phyloP scores from a whole-genome alignment of 2,888 invertebrate species.

The Venusia cambrica region DNA sequence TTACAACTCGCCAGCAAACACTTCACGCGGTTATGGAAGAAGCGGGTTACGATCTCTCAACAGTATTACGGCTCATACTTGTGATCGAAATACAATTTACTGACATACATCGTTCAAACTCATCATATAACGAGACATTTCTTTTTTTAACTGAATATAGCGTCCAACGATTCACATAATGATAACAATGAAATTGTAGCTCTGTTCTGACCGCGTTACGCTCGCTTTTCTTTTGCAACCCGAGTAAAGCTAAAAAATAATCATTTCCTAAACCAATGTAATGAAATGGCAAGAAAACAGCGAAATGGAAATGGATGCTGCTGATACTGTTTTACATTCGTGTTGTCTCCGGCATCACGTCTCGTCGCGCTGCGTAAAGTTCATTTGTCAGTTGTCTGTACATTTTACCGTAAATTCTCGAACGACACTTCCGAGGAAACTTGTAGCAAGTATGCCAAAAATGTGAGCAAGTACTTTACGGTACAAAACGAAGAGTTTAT shows the following conservation, averaged over 20 bases:
- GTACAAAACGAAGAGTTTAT: slow-evolving; percentile 34
- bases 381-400: slow-evolving; percentile 61
- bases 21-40: slow-evolving; percentile 35
- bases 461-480: slow-evolving; percentile 35
- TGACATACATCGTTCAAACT: slow-evolving; percentile 17
- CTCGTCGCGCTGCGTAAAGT: slow-evolving; percentile 56
- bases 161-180: slow-evolving; percentile 4
- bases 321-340: slow-evolving; percentile 60
- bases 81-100: slow-evolving; percentile 15
- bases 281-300: slow-evolving; percentile 41
- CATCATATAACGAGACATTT: slow-evolving; percentile 18
- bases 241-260: slow-evolving; percentile 24
- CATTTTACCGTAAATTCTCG: slow-evolving; percentile 52
- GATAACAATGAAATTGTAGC: slow-evolving; percentile 7
- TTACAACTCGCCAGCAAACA: slow-evolving; percentile 44
- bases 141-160: slow-evolving; percentile 10
- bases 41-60: slow-evolving; percentile 36
- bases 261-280: slow-evolving; percentile 30
- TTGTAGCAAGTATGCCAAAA: slow-evolving; percentile 43
- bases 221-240: slow-evolving; percentile 20
- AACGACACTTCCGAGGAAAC: slow-evolving; percentile 45
- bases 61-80: slow-evolving; percentile 14
- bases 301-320: slow-evolving; percentile 45
- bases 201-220: slow-evolving; percentile 15
- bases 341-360: slow-evolving; percentile 54